Percentiles rank a stretch among this genome's conserved stretches.
Conservation (phyloP, 2,888 invertebrate genomes). For the Sminthurinus aureus region DNA sequence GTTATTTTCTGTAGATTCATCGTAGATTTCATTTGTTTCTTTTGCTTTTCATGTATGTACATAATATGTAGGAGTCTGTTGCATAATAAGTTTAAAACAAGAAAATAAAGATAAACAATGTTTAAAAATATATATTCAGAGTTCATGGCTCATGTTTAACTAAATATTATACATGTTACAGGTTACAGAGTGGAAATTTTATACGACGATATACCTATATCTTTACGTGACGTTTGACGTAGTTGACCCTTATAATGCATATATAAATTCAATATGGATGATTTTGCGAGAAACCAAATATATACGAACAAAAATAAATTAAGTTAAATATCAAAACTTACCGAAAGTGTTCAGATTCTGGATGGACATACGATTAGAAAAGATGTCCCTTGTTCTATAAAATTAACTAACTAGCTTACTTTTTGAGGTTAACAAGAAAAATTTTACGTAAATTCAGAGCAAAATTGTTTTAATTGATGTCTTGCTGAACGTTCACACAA, state of each 20-base stretch:
- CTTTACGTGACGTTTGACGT: too few relatives aligned
- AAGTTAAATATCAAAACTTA: slow-evolving; percentile 49
- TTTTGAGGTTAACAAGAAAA: too few relatives aligned
- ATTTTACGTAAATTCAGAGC: too few relatives aligned
- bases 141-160: too few relatives aligned
- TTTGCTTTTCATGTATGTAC: not conserved
- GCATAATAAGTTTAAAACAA: not conserved
- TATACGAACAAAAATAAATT: not conserved
- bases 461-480: too few relatives aligned
- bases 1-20: not conserved
- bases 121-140: too few relatives aligned
- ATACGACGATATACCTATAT: too few relatives aligned
- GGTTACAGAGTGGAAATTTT: too few relatives aligned
- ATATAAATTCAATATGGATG: slow-evolving; percentile 34
- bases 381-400: not conserved
- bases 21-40: not conserved
- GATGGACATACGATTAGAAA: slow-evolving; percentile 51
- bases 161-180: too few relatives aligned
- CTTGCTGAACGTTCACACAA: not conserved
- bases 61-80: not conserved
- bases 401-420: too few relatives aligned
- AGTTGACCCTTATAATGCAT: too few relatives aligned
- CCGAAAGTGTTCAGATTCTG: slow-evolving; percentile 61
- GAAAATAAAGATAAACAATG: slow-evolving; percentile 11
- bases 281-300: not conserved